Percentiles rank a stretch among this genome's conserved stretches.
Evolutionary conservation across 2,797 vertebrate genomes (phyloP).

Genomic region (Stomatorhinus walkeri): DNA sequence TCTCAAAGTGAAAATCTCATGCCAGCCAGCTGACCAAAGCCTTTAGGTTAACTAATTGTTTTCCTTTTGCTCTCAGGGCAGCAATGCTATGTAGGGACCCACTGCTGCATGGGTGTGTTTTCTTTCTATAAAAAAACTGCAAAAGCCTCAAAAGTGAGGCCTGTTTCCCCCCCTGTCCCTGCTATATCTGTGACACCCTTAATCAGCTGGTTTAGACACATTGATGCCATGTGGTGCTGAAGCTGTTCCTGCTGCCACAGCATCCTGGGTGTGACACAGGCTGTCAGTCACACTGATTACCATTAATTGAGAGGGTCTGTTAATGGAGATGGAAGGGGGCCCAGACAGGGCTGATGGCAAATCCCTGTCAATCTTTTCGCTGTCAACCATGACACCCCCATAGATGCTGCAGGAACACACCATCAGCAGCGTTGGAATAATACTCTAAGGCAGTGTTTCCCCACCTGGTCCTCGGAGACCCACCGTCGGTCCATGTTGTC

Average conservation of each 20-base stretch:
- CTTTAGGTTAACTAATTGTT: background rate
- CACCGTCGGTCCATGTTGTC: background rate
- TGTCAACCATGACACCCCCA: background rate
- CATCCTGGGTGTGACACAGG: background rate
- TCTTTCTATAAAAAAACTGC: background rate
- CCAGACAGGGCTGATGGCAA: background rate
- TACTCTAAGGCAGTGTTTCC: background rate
- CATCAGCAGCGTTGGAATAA: background rate
- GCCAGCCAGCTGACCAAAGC: background rate
- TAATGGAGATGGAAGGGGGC: background rate
- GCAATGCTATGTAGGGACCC: background rate
- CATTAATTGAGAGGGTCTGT: background rate
- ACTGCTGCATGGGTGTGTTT: background rate
- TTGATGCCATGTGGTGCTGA: background rate
- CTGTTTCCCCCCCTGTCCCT: too few relatives aligned
- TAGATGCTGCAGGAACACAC: background rate
- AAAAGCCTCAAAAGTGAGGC: background rate
- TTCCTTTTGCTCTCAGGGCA: background rate
- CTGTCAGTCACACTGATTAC: background rate
- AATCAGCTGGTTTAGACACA: background rate
- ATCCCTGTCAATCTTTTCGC: background rate
- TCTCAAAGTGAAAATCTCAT: background rate
- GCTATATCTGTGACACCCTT: background rate
- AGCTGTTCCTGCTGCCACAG: background rate
- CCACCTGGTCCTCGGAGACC: background rate